phyloP scores from a whole-genome alignment of 2,797 vertebrate genomes.

The Dallia pectoralis region DNA sequence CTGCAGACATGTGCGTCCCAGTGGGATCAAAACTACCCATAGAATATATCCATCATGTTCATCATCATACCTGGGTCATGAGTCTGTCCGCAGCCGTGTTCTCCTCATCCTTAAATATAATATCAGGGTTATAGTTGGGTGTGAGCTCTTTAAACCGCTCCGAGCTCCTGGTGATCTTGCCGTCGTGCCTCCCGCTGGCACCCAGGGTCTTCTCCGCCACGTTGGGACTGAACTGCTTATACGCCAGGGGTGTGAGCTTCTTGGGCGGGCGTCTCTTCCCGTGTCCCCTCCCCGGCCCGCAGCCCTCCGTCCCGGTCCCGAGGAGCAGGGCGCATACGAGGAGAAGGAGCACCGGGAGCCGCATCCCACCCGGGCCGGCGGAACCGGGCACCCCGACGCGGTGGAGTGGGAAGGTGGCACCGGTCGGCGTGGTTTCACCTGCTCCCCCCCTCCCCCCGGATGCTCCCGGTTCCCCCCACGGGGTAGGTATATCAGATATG shows the following conservation, averaged over 20 bases:
- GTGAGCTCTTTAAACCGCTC: conserved; percentile 96
- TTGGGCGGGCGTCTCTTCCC: conserved; percentile 90
- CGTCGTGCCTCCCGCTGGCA: conserved; percentile 93
- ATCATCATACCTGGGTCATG: conserved; percentile 97
- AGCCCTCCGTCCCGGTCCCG: conserved; percentile 85
- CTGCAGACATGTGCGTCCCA: background rate
- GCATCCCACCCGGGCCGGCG: conserved; percentile 73
- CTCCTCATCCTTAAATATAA: conserved; percentile 99
- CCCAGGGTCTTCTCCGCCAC: conserved; percentile 96
- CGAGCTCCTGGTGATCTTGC: conserved; percentile 91
- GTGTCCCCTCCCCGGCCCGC: conserved; percentile 95
- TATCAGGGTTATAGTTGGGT: conserved; percentile 97
- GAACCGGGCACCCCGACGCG: conserved; percentile 48
- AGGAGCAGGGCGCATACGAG: conserved; percentile 82
- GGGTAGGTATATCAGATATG: conserved; percentile 68
- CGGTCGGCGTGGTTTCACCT: conserved; percentile 40
- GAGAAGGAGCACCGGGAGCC: conserved; percentile 76
- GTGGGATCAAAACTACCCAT: conserved; percentile 1
- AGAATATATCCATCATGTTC: no score
- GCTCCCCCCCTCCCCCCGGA: conserved; percentile 31
- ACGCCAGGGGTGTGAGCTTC: conserved; percentile 91
- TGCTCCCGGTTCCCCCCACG: conserved; percentile 48
- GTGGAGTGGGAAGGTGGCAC: conserved; percentile 48
- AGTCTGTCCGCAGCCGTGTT: conserved; percentile 91
- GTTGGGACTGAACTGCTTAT: conserved; percentile 96